Conservation (phyloP, 2,113 vertebrate genomes). For the Notechis scutatus region DNA sequence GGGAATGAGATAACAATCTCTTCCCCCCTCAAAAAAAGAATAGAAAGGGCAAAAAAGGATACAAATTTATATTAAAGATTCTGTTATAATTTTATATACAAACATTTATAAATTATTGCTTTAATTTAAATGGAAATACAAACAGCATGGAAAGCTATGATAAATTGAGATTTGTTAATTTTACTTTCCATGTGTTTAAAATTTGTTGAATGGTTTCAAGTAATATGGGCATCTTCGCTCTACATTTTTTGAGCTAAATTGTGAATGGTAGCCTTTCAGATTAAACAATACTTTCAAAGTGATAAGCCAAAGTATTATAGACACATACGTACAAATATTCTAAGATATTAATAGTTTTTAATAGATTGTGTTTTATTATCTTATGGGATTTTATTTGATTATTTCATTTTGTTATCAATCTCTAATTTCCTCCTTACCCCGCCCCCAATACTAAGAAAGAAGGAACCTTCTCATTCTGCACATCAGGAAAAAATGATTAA, state of each 20-base stretch:
- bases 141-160: not conserved
- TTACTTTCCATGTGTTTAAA: not conserved
- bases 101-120: not conserved
- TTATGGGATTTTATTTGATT: not conserved
- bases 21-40: not conserved
- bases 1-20: not conserved
- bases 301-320: not conserved
- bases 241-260: not conserved
- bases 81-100: not conserved
- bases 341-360: not conserved
- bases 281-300: not conserved
- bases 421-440: not conserved
- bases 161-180: not conserved
- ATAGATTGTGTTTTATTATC: not conserved
- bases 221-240: not conserved
- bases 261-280: not conserved
- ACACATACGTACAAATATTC: not conserved
- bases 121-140: not conserved
- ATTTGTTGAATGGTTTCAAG: not conserved
- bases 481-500: not conserved
- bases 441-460: not conserved
- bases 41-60: not conserved
- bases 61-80: not conserved
- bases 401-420: not conserved
- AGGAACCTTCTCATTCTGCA: not conserved